Evolutionary conservation across 2,113 vertebrate genomes (phyloP).

Genomic region (Cebus imitator): DNA sequence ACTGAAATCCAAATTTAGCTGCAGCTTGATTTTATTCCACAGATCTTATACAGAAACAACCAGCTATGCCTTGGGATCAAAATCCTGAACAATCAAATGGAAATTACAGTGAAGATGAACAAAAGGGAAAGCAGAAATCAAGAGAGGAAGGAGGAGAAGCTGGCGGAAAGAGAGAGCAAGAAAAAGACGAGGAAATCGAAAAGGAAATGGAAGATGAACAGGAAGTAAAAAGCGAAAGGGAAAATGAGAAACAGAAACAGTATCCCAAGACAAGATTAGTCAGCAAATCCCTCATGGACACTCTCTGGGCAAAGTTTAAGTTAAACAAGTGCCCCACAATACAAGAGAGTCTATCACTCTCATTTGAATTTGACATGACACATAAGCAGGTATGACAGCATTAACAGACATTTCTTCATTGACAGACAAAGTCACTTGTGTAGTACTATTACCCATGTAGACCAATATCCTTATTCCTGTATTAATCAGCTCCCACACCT

Average conservation of each 20-base stretch:
- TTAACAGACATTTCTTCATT: not conserved
- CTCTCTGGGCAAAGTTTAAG: slow-evolving; percentile 42
- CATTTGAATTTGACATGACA: slow-evolving; percentile 1
- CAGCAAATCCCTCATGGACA: slow-evolving; percentile 11
- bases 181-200: not conserved
- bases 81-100: not conserved
- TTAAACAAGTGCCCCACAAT: not conserved
- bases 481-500: not conserved
- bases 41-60: not conserved
- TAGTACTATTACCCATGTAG: not conserved
- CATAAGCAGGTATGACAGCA: not conserved
- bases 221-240: not conserved
- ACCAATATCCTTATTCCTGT: not conserved
- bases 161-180: not conserved
- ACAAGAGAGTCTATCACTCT: not conserved
- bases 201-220: not conserved
- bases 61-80: not conserved
- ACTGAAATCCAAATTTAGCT: not conserved
- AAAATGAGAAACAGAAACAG: not conserved
- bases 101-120: not conserved
- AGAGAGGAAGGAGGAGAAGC: not conserved
- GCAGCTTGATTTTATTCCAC: not conserved
- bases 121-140: not conserved
- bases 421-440: not conserved
- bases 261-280: not conserved